phyloP scores from a whole-genome alignment of 2,797 vertebrate species.

The Pangasius djambal region DNA sequence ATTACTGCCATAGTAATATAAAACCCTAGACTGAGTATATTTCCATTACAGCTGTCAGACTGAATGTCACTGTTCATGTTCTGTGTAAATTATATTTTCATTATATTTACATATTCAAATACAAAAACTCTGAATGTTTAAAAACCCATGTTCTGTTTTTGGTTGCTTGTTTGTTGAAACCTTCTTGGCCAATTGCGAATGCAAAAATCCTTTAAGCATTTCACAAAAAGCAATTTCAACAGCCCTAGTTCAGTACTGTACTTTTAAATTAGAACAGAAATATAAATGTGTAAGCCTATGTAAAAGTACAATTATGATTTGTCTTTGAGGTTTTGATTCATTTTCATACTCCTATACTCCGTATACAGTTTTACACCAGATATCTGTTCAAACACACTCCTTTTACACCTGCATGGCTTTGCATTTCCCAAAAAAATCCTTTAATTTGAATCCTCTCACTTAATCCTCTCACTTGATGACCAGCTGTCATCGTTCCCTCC shows the following conservation, averaged over 20 bases:
- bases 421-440: not conserved
- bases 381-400: not conserved
- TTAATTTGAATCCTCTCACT: not conserved
- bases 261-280: not conserved
- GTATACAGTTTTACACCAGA: not conserved
- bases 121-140: not conserved
- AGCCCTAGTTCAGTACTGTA: not conserved
- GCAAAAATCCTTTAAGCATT: not conserved
- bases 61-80: not conserved
- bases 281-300: not conserved
- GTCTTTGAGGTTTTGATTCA: not conserved
- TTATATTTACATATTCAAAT: not conserved
- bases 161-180: not conserved
- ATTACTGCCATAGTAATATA: not conserved
- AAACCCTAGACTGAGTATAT: not conserved
- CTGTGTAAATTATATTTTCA: not conserved
- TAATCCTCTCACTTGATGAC: not conserved
- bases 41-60: not conserved
- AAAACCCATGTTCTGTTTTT: not conserved
- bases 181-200: not conserved
- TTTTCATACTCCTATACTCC: not conserved
- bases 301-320: not conserved
- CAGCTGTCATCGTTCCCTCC: conserved; percentile 1
- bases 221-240: not conserved
- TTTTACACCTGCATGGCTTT: not conserved